Evolutionary conservation across 2,888 invertebrate genomes (phyloP).

Genomic region (Stenodema calcarata): DNA sequence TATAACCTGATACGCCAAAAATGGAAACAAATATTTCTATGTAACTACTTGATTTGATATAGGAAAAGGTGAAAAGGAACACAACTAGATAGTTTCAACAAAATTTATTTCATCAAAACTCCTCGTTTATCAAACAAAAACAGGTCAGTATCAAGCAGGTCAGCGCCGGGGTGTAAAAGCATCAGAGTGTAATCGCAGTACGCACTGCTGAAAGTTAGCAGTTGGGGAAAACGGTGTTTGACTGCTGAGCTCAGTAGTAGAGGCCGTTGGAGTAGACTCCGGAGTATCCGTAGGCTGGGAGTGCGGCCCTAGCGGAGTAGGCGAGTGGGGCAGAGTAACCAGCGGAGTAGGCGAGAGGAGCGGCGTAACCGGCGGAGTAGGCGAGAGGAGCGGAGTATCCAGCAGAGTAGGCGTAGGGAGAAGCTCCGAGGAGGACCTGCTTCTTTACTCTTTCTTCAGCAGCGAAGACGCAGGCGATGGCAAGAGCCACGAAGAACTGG

Average conservation of each 20-base stretch:
- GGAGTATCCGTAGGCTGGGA: slow-evolving; percentile 1
- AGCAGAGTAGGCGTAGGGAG: slow-evolving; percentile 47
- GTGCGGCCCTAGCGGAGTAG: not conserved
- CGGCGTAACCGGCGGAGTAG: slow-evolving; percentile 47
- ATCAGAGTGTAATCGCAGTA: not conserved
- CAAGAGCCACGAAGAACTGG: slow-evolving; percentile 56
- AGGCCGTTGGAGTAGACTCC: not conserved
- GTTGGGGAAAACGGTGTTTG: no score
- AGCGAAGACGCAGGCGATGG: slow-evolving; percentile 55
- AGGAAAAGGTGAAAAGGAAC: not conserved
- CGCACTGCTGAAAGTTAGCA: not conserved
- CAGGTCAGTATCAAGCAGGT: not conserved
- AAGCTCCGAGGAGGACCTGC: slow-evolving; percentile 48
- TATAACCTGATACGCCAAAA: no score
- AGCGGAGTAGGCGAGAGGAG: slow-evolving; percentile 41
- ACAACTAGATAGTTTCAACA: not conserved
- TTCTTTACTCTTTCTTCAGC: slow-evolving; percentile 55
- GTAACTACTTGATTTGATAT: no score
- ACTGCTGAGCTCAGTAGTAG: slow-evolving; percentile 6
- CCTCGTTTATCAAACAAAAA: not conserved
- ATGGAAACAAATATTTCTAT: no score
- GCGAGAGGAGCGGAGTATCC: slow-evolving; percentile 40
- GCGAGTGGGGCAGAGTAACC: slow-evolving; percentile 22
- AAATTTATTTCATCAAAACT: not conserved
- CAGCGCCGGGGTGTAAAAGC: not conserved